phyloP scores from a whole-genome alignment of 1,140 invertebrate species.

The Heliconius congener region DNA sequence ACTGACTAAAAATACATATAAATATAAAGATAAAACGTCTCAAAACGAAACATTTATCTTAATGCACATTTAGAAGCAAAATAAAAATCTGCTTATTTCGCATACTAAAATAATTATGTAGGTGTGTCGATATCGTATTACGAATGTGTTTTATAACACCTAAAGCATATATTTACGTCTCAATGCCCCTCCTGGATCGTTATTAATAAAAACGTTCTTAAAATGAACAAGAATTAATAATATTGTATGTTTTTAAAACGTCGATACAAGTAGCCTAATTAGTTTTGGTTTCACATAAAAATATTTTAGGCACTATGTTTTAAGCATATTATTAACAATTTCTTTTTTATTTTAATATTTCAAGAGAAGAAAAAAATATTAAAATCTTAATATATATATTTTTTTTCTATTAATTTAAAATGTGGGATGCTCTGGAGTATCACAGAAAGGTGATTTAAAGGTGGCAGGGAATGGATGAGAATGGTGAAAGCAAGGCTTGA shows the following conservation, averaged over 20 bases:
- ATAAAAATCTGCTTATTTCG: slow-evolving; percentile 26
- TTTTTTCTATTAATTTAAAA: too few relatives aligned
- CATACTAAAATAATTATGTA: slow-evolving; percentile 36
- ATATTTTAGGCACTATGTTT: neutral
- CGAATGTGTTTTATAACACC: slow-evolving; percentile 36
- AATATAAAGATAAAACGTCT: neutral
- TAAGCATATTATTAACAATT: neutral
- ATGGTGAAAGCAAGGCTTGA: too few relatives aligned
- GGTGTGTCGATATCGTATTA: slow-evolving; percentile 35
- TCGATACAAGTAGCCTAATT: slow-evolving; percentile 27
- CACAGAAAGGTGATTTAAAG: too few relatives aligned
- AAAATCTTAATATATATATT: too few relatives aligned
- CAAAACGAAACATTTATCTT: neutral
- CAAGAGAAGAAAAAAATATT: too few relatives aligned
- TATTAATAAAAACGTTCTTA: slow-evolving; percentile 28
- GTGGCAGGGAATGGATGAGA: too few relatives aligned
- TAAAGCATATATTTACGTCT: slow-evolving; percentile 35
- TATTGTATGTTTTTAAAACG: slow-evolving; percentile 14
- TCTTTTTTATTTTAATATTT: neutral
- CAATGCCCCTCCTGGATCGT: slow-evolving; percentile 21
- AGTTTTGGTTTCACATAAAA: slow-evolving; percentile 23
- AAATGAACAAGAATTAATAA: slow-evolving; percentile 30
- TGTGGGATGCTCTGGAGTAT: too few relatives aligned
- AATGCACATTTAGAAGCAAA: slow-evolving; percentile 20
- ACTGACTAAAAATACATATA: neutral